Conservation (phyloP, 2,888 invertebrate species). For the Aphodius granarius region DNA sequence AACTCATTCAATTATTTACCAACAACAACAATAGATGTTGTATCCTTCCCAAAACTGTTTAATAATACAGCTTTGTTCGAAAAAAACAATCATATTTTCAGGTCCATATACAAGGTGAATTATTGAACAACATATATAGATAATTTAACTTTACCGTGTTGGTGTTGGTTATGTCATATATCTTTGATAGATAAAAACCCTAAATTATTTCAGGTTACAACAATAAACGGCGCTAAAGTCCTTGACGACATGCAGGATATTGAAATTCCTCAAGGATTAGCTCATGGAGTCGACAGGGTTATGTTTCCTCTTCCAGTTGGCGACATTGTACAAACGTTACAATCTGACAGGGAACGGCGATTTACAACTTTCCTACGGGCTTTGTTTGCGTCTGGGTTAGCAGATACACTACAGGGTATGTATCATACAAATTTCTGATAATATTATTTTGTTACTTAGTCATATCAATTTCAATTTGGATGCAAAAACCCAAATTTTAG, state of each 20-base stretch:
- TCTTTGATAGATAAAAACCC: no score
- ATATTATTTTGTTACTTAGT: neutral
- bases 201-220: slow-evolving; percentile 73
- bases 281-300: slow-evolving; percentile 81
- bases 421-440: neutral
- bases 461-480: no score
- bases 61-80: neutral
- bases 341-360: slow-evolving; percentile 79
- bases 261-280: slow-evolving; percentile 82
- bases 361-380: slow-evolving; percentile 80
- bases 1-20: neutral
- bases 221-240: slow-evolving; percentile 83
- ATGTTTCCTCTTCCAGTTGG: slow-evolving; percentile 91
- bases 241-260: slow-evolving; percentile 81
- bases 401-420: slow-evolving; percentile 72
- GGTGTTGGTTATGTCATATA: no score
- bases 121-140: no score
- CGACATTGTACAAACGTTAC: slow-evolving; percentile 80
- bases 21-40: neutral
- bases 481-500: no score
- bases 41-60: neutral
- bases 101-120: neutral
- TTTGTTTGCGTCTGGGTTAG: slow-evolving; percentile 74
- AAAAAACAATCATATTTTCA: neutral
- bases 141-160: no score